These are phyloP conservation scores for Campoletis sonorensis DNA, from an alignment of 1,140 invertebrate species.

Conservation along the genomic window DNA sequence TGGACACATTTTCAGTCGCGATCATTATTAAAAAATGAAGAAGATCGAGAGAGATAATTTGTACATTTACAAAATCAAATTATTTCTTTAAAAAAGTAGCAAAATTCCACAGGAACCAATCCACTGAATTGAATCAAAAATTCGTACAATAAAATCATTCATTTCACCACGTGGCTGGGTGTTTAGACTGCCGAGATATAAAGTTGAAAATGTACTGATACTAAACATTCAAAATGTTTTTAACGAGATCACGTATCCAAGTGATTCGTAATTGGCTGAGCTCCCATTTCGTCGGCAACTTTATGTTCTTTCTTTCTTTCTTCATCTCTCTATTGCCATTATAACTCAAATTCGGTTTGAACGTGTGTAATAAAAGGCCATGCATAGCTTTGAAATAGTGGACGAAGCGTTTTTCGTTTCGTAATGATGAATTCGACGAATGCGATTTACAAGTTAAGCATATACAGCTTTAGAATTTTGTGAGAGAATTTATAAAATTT, in stretches of 20 bases:
- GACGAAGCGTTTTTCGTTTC: not conserved
- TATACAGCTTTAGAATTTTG: too few species aligned
- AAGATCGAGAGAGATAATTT: too few species aligned
- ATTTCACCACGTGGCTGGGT: not conserved
- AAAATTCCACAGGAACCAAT: not conserved
- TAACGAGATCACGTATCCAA: conserved; percentile 64
- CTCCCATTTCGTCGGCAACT: not conserved
- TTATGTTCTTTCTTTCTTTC: not conserved
- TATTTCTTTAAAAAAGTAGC: too few species aligned
- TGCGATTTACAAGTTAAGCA: too few species aligned
- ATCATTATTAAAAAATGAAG: too few species aligned
- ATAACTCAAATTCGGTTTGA: not conserved
- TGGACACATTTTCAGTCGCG: too few species aligned
- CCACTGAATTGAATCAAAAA: not conserved
- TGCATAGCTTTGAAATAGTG: not conserved
- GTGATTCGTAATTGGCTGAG: not conserved
- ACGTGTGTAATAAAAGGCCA: not conserved
- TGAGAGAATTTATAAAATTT: too few species aligned
- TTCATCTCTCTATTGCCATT: not conserved
- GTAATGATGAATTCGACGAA: too few species aligned
- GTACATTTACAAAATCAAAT: too few species aligned
- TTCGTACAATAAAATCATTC: not conserved
- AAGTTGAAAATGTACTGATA: conserved; percentile 55
- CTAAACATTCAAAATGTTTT: conserved; percentile 58
- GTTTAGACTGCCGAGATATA: conserved; percentile 60